Percentiles rank a stretch among this genome's conserved stretches.
Evolutionary conservation across 2,113 vertebrate species (phyloP).

Genomic region (Callipepla californica): DNA sequence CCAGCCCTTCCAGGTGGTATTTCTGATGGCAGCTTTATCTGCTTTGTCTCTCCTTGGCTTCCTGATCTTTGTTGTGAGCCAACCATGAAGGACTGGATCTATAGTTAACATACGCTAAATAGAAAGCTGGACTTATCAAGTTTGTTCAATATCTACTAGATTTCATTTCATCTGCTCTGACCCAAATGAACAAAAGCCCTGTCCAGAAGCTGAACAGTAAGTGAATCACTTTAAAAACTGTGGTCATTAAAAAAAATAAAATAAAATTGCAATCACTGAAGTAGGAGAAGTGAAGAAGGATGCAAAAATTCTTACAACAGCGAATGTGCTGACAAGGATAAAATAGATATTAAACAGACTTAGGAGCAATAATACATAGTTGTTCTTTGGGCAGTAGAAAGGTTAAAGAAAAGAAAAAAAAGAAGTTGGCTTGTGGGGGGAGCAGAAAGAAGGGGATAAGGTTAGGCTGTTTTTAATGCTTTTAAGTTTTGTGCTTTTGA

Average conservation of each 20-base stretch:
- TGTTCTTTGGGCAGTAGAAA: background rate
- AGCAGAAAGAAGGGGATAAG: background rate
- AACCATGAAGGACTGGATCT: background rate
- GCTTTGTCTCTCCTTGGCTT: background rate
- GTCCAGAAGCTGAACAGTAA: background rate
- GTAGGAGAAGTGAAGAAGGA: background rate
- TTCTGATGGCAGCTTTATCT: background rate
- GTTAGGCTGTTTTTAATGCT: background rate
- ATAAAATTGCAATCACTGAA: background rate
- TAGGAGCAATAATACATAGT: background rate
- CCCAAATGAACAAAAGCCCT: background rate
- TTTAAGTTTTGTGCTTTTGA: background rate
- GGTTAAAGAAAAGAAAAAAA: background rate
- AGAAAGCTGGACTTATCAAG: background rate
- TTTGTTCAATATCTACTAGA: background rate
- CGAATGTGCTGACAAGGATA: background rate
- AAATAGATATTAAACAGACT: background rate
- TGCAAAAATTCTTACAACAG: background rate
- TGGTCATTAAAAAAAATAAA: background rate
- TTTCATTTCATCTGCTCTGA: background rate
- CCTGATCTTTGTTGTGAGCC: background rate
- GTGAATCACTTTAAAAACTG: background rate
- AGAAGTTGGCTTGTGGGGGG: accelerated
- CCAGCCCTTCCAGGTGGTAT: background rate
- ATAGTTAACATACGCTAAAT: background rate